These are phyloP conservation scores for Megalonaias nervosa DNA, from an alignment of 1,140 invertebrate genomes.

Conservation along the genomic window DNA sequence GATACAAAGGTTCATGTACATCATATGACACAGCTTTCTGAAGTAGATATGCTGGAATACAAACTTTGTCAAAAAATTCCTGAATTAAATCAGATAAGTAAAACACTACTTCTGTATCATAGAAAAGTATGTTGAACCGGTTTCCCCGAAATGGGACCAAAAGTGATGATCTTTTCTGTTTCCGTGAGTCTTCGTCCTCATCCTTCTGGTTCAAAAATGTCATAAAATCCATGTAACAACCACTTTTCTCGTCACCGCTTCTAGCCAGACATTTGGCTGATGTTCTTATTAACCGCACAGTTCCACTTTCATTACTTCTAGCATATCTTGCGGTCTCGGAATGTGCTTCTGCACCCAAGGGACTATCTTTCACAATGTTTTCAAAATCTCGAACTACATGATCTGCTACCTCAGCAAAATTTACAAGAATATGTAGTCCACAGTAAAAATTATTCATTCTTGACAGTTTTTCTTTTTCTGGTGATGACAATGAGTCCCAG, in stretches of 20 bases:
- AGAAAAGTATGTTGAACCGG: constrained; percentile 38
- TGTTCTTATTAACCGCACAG: no score
- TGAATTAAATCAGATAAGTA: constrained; percentile 24
- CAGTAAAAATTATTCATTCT: constrained; percentile 29
- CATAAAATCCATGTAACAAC: constrained; percentile 22
- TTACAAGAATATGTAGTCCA: constrained; percentile 33
- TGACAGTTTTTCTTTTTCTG: constrained; percentile 24
- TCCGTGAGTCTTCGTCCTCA: constrained; percentile 5
- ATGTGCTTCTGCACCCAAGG: constrained; percentile 19
- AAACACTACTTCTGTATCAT: constrained; percentile 31
- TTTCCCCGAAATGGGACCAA: constrained; percentile 37
- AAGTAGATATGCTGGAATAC: constrained; percentile 18
- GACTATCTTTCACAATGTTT: constrained; percentile 17
- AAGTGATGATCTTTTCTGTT: not conserved
- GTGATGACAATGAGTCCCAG: no score
- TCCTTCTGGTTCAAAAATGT: constrained; percentile 28
- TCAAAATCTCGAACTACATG: constrained; percentile 19
- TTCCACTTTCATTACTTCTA: constrained; percentile 13
- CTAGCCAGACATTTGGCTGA: no score
- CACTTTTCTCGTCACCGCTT: no score
- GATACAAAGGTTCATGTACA: constrained; percentile 18
- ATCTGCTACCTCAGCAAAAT: constrained; percentile 30
- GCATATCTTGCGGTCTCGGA: constrained; percentile 13
- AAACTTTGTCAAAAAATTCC: constrained; percentile 25
- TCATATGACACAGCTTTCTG: constrained; percentile 32